These are phyloP conservation scores for Carposina sasakii DNA, from an alignment of 1,140 invertebrate genomes.

Conservation along the genomic window DNA sequence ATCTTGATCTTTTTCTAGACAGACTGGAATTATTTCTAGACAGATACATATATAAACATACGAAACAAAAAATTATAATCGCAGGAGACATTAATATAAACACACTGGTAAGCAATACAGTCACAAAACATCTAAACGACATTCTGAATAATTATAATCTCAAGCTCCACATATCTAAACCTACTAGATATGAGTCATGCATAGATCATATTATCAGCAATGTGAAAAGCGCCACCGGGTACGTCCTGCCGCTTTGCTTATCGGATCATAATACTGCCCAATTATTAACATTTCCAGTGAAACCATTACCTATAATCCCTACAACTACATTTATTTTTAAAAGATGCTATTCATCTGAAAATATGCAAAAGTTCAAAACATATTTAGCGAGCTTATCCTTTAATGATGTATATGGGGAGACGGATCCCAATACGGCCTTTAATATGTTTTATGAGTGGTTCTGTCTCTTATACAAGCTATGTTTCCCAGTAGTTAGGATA, in stretches of 20 bases:
- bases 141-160: too few species aligned
- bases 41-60: too few species aligned
- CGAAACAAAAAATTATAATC: too few species aligned
- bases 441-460: background rate
- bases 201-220: background rate
- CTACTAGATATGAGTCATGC: background rate
- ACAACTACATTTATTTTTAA: background rate
- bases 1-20: too few species aligned
- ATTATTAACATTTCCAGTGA: background rate
- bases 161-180: background rate
- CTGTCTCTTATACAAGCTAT: background rate
- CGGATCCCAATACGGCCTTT: background rate
- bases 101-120: too few species aligned
- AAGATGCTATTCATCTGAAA: background rate
- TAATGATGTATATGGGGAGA: background rate
- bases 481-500: background rate
- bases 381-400: background rate
- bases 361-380: background rate
- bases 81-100: too few species aligned
- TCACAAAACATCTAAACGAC: too few species aligned
- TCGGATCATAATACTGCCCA: constrained; percentile 1
- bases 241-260: background rate
- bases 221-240: background rate
- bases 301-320: background rate
- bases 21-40: too few species aligned